A percentile compares a stretch with the other conserved stretches of the same genome.
These are phyloP conservation scores for Redunca redunca DNA, from an alignment of 2,113 vertebrate species.

Conservation along the genomic window DNA sequence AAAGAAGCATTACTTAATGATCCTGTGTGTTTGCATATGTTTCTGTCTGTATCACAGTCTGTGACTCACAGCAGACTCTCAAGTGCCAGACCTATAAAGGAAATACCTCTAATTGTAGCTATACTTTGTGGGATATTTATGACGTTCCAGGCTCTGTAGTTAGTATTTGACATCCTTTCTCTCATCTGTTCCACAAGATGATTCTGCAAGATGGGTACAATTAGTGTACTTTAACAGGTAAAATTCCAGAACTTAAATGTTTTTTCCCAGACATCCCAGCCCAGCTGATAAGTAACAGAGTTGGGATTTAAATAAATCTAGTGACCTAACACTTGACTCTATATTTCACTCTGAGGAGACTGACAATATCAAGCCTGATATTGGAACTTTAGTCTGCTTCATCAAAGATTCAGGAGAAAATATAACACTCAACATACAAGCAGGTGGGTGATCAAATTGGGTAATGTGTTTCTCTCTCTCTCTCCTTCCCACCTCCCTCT, in stretches of 20 bases:
- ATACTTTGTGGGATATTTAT: neutral
- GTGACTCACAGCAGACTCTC: neutral
- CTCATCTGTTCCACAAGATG: neutral
- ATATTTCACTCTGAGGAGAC: neutral
- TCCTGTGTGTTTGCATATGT: neutral
- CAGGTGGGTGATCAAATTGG: neutral
- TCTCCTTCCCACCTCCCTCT: neutral
- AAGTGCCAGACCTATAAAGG: neutral
- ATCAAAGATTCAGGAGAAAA: neutral
- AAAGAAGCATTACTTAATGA: neutral
- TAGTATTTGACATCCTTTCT: neutral
- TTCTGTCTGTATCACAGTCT: neutral
- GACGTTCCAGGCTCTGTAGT: neutral
- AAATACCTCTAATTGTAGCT: neutral
- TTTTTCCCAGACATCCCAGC: neutral
- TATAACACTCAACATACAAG: neutral
- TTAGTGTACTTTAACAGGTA: neutral
- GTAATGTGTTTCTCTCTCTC: neutral
- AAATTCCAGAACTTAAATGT: neutral
- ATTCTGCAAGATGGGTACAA: neutral
- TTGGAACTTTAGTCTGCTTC: neutral
- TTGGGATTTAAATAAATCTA: neutral
- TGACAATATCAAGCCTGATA: neutral
- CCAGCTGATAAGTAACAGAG: neutral
- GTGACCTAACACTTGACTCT: neutral